Evolutionary conservation across 2,888 invertebrate species (phyloP), one percentile per base, ranked within the genome.

Genomic region (Meganola albula): DNA sequence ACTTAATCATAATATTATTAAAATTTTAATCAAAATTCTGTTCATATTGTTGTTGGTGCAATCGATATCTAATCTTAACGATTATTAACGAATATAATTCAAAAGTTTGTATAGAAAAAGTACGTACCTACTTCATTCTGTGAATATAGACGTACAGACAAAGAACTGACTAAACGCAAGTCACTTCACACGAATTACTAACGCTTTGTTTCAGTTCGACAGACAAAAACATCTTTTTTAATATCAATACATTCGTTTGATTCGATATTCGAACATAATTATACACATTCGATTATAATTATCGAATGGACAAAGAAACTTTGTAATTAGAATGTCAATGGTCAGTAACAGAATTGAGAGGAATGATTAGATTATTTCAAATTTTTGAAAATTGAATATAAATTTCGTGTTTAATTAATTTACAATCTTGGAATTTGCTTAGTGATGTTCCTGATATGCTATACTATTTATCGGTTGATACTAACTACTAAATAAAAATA

Each of bases 161-260:
- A 80, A 71, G 73, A 64, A 37, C 51, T 53, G 37, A 43, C 60
- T 69, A 74, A 77, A 64, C 63, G 83, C 83, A 82, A 84, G 84
- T 85, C 84, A 85, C 68, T 77, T 74, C 82, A 83, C 75, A 84
- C 83, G 82, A 80, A 84, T 83, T 79, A 83, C 62, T 53, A 61
- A 46, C 49, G 64, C 75, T 75, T 83, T 83, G 82, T 84, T 83
- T 83, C 77, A 79, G 56, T 62, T 68, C 58, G 63, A 58, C 54
- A 51, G 56, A 78, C 74, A 78, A 78, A 80, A 80, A 75, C 71
- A 74, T 56, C 45, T 62, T 72, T 74, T 76, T 73, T 63, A 73
- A 74, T 76, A 74, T 69, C 67, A 66, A 73, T 73, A 68, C 61
- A 45, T 50, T 48, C 59, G 58, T 54, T 41, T 40, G 53, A 62